Evolutionary conservation across 2,888 invertebrate genomes (phyloP).

Genomic region (Plebejus argus): DNA sequence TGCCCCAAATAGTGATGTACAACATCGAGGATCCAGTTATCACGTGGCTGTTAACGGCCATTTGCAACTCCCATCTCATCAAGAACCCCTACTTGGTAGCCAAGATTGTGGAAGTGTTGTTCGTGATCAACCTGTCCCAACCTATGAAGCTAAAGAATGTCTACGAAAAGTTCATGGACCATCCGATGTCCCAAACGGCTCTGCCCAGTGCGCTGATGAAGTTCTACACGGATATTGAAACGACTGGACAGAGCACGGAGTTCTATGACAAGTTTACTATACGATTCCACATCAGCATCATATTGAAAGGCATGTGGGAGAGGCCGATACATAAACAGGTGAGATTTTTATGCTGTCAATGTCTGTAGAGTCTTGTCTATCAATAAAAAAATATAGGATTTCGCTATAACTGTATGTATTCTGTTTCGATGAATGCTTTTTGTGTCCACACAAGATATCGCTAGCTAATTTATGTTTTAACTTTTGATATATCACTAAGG

Average conservation of each 20-base stretch:
- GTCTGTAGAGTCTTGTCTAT: too few species aligned
- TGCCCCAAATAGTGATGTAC: conserved; percentile 87
- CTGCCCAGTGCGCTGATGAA: conserved; percentile 96
- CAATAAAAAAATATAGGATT: too few species aligned
- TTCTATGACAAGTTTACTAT: conserved; percentile 99
- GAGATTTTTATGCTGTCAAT: conserved; percentile 44
- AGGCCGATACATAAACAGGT: conserved; percentile 88
- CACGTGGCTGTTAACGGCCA: conserved; percentile 92
- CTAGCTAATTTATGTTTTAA: too few species aligned
- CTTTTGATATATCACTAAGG: too few species aligned
- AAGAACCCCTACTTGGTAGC: conserved; percentile 98
- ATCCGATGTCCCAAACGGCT: conserved; percentile 86
- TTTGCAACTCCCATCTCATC: conserved; percentile 94
- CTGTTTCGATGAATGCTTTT: too few species aligned
- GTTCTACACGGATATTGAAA: conserved; percentile 99
- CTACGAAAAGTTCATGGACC: conserved; percentile 91
- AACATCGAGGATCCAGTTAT: conserved; percentile 91
- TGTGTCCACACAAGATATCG: too few species aligned
- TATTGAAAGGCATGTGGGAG: conserved; percentile 97
- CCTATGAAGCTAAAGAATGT: conserved; percentile 78
- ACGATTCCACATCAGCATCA: conserved; percentile 98
- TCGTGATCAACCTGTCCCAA: conserved; percentile 87
- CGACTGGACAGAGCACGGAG: conserved; percentile 98
- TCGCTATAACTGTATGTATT: too few species aligned
- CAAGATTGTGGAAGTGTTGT: conserved; percentile 95